Percentiles rank a stretch among this genome's conserved stretches.
phyloP scores from a whole-genome alignment of 2,113 vertebrate genomes.

The Daboia siamensis region DNA sequence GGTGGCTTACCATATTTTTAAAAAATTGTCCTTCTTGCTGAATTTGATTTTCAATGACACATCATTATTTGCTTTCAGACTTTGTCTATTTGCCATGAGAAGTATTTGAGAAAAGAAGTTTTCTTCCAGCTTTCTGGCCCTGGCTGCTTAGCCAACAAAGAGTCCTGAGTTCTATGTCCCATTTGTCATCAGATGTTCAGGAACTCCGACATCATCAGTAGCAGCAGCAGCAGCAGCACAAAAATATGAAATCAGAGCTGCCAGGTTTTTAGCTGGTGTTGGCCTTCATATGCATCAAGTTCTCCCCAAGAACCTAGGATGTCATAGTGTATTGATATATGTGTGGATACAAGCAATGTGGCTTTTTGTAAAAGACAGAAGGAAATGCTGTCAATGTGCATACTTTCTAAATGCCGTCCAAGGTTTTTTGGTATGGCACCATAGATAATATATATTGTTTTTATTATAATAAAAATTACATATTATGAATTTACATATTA shows the following conservation, averaged over 20 bases:
- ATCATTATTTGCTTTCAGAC: not conserved
- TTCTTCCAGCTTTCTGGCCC: not conserved
- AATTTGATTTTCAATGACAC: not conserved
- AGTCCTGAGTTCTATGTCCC: not conserved
- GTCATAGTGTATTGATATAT: not conserved
- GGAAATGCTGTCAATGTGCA: not conserved
- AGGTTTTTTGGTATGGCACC: not conserved
- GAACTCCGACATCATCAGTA: not conserved
- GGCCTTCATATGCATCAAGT: not conserved
- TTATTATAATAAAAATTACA: no score
- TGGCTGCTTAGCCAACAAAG: not conserved
- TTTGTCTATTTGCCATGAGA: not conserved
- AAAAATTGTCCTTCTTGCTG: not conserved
- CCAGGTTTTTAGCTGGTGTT: not conserved
- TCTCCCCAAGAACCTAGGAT: not conserved
- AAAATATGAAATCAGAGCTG: not conserved
- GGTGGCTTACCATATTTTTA: not conserved
- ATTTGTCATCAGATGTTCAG: not conserved
- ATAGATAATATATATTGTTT: not conserved
- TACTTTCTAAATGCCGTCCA: not conserved
- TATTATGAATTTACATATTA: no score
- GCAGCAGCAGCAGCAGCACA: not conserved
- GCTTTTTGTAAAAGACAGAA: not conserved
- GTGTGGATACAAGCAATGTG: not conserved
- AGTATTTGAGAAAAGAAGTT: not conserved